Conservation (phyloP, 2,113 vertebrate species). For the Cynoglossus semilaevis region DNA sequence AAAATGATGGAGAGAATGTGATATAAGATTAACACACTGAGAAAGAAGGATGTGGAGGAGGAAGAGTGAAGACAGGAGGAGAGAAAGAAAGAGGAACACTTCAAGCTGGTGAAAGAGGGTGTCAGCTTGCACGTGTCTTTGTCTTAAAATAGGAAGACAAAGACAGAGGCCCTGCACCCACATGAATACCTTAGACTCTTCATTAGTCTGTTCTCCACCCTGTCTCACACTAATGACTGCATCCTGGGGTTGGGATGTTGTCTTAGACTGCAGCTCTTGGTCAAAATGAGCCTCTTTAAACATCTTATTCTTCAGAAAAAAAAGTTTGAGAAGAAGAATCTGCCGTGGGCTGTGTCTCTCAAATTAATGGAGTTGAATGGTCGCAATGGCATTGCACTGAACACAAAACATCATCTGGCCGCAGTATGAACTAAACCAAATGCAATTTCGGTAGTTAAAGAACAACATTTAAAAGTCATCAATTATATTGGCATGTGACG, state of each 20-base stretch:
- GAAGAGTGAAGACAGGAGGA: not conserved
- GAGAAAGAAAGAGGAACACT: not conserved
- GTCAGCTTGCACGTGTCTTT: not conserved
- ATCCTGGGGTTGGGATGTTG: too few relatives aligned
- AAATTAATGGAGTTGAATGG: too few relatives aligned
- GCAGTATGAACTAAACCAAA: not conserved
- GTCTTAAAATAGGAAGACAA: not conserved
- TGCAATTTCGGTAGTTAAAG: not conserved
- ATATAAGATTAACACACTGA: conserved; percentile 10
- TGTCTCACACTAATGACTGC: too few relatives aligned
- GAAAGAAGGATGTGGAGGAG: not conserved
- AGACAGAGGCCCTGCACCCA: conserved; percentile 20
- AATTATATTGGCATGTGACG: not conserved
- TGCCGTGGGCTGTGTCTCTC: not conserved
- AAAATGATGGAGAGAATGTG: conserved; percentile 21
- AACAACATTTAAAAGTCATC: not conserved
- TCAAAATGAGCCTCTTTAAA: too few relatives aligned
- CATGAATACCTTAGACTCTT: conserved; percentile 14
- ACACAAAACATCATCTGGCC: not conserved
- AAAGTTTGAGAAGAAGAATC: not conserved
- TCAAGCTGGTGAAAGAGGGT: not conserved
- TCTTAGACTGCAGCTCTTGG: too few relatives aligned
- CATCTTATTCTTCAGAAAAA: too few relatives aligned
- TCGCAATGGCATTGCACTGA: too few relatives aligned
- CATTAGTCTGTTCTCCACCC: too few relatives aligned